Conservation (phyloP, 2,888 invertebrate genomes). For the Ypsolopha scabrella region DNA sequence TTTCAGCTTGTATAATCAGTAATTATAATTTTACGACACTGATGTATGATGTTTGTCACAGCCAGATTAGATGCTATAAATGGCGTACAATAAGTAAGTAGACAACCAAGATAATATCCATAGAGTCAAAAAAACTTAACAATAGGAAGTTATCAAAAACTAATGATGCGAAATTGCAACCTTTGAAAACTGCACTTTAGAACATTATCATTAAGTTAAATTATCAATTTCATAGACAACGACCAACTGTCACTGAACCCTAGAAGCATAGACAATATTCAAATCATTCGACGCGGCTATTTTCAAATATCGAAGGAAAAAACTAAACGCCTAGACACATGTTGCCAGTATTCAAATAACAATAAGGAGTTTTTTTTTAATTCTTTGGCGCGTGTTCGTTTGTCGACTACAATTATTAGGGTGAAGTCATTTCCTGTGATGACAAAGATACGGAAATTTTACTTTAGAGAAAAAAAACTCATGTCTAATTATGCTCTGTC, state of each 20-base stretch:
- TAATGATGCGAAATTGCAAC: neutral
- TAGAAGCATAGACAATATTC: neutral
- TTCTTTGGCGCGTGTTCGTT: constrained; percentile 31
- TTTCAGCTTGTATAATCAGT: too few relatives aligned
- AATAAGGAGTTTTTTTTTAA: constrained; percentile 26
- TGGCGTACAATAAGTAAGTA: neutral
- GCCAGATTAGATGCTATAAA: neutral
- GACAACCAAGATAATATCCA: neutral
- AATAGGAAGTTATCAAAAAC: neutral
- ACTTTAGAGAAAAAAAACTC: constrained; percentile 14
- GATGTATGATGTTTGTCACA: too few relatives aligned
- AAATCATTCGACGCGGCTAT: neutral
- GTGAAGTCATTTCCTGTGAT: constrained; percentile 54
- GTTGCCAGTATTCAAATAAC: constrained; percentile 19
- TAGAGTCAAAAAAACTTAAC: neutral
- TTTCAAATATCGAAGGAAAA: neutral
- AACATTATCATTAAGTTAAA: neutral
- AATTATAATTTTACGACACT: too few relatives aligned
- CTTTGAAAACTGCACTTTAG: neutral
- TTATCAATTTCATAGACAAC: neutral
- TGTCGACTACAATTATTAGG: constrained; percentile 28
- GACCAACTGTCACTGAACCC: neutral
- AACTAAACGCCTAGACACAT: constrained; percentile 17
- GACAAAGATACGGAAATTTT: constrained; percentile 46
- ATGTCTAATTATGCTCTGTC: constrained; percentile 20